Conservation (phyloP, 2,113 vertebrate species). For the Leptocoma aspasia region DNA sequence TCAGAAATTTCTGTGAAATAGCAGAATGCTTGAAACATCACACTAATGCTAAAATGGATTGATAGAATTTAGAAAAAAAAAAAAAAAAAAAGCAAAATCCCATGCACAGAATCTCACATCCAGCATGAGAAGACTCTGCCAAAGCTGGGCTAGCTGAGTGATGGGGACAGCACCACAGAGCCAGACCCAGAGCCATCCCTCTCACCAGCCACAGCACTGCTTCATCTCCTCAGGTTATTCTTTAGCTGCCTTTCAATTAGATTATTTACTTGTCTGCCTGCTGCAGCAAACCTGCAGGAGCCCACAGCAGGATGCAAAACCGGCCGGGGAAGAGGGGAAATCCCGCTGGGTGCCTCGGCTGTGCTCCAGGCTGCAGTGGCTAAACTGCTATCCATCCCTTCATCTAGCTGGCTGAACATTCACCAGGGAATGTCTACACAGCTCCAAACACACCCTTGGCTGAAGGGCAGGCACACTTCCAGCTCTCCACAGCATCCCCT, state of each 20-base stretch:
- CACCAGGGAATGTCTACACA: not conserved
- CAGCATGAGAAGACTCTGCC: fast-evolving
- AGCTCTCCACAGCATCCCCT: not conserved
- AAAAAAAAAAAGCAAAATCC: not conserved
- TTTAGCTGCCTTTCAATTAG: not conserved
- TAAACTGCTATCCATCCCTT: not conserved
- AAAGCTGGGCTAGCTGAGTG: fast-evolving
- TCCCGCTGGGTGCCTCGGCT: not conserved
- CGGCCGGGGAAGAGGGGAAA: not conserved
- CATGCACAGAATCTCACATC: not conserved
- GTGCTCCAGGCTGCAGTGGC: not conserved
- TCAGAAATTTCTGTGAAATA: not conserved
- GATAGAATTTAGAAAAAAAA: not conserved
- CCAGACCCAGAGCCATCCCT: not conserved
- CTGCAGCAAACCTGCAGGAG: not conserved
- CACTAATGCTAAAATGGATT: not conserved
- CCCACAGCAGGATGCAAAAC: not conserved
- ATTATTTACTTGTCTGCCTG: not conserved
- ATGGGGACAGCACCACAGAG: not conserved
- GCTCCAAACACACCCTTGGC: not conserved
- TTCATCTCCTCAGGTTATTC: not conserved
- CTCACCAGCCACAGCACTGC: fast-evolving
- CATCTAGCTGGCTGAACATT: not conserved
- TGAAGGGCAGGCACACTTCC: not conserved
- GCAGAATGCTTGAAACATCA: not conserved